Evolutionary conservation across 2,888 invertebrate genomes (phyloP).

Genomic region (Pseudolycoriella hygida): DNA sequence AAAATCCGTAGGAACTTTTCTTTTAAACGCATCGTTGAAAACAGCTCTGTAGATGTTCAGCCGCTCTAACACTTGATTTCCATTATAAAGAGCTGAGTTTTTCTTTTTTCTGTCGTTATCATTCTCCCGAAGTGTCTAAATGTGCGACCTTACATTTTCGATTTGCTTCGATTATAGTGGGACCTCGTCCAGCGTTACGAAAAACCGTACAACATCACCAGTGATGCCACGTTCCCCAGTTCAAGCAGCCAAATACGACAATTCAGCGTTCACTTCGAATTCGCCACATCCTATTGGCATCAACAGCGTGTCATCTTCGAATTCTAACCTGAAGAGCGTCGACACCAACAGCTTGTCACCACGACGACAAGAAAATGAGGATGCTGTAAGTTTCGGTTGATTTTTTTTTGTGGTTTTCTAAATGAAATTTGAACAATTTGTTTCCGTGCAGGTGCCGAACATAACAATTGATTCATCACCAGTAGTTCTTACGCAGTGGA

Average conservation of each 20-base stretch:
- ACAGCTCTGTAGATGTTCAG: no score
- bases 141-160: not conserved
- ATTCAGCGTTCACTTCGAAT: no score
- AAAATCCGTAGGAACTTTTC: no score
- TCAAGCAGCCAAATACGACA: conserved; percentile 27
- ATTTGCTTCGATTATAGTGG: conserved; percentile 9
- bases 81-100: no score
- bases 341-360: conserved; percentile 27
- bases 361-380: conserved; percentile 22
- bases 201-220: conserved; percentile 9
- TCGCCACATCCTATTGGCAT: conserved; percentile 22
- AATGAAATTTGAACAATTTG: not conserved
- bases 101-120: no score
- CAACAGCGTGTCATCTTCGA: conserved; percentile 29
- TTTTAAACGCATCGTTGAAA: no score
- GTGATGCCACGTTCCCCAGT: conserved; percentile 29
- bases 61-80: no score
- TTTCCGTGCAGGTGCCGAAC: conserved; percentile 26
- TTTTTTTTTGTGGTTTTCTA: not conserved
- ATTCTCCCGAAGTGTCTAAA: no score
- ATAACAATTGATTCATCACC: conserved; percentile 51
- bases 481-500: conserved; percentile 61
- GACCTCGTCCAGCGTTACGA: conserved; percentile 19
- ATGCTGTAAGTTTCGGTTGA: not conserved
- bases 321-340: conserved; percentile 27